Evolutionary conservation across 2,888 invertebrate genomes (phyloP).

Genomic region (Neelides folsomi): DNA sequence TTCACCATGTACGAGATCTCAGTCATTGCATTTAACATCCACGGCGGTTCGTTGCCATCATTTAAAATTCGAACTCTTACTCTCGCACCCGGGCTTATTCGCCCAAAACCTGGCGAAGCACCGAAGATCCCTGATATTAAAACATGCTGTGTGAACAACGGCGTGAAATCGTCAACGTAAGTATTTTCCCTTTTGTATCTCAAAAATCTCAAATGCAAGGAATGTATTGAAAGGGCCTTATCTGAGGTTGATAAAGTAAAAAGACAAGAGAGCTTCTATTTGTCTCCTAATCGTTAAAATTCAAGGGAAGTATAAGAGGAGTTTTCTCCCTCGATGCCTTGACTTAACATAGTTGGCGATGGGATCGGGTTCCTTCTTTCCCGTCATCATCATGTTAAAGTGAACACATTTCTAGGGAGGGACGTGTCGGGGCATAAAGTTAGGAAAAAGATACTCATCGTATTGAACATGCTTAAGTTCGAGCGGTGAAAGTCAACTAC

Average conservation of each 20-base stretch:
- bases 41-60: constrained; percentile 64
- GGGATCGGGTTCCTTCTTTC: too few species aligned
- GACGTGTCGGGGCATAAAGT: too few species aligned
- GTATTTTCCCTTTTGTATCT: constrained; percentile 12
- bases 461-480: too few species aligned
- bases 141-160: constrained; percentile 57
- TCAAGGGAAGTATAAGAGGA: too few species aligned
- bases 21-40: constrained; percentile 57
- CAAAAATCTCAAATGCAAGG: background rate
- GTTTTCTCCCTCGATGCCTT: too few species aligned
- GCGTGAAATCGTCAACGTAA: constrained; percentile 54
- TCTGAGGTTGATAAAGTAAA: background rate
- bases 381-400: too few species aligned
- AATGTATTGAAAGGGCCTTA: background rate
- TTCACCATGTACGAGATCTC: constrained; percentile 73
- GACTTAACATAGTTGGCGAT: too few species aligned
- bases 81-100: constrained; percentile 48
- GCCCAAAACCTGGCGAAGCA: constrained; percentile 40
- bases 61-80: constrained; percentile 59
- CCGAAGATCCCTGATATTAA: constrained; percentile 61
- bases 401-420: too few species aligned
- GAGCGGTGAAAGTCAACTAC: too few species aligned
- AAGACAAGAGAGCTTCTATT: too few species aligned
- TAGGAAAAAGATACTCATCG: too few species aligned
- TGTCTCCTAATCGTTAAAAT: too few species aligned